phyloP scores from a whole-genome alignment of 1,140 invertebrate species.

The Berghia stephanieae region DNA sequence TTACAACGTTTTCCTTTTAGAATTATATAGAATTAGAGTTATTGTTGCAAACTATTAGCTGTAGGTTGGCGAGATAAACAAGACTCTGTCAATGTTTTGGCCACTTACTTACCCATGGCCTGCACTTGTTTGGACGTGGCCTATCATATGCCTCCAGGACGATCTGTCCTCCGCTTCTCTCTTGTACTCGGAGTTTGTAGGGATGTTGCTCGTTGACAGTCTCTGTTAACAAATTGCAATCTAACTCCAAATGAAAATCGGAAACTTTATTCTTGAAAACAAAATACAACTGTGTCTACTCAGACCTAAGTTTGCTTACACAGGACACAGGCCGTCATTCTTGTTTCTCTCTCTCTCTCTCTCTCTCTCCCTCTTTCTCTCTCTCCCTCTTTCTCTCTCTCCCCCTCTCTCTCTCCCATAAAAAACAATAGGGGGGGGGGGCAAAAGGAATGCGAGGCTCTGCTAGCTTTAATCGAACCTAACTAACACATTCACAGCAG shows the following conservation, averaged over 20 bases:
- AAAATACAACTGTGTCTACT: no score
- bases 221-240: not conserved
- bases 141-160: no score
- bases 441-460: no score
- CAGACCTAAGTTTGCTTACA: no score
- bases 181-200: not conserved
- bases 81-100: not conserved
- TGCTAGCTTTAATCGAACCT: no score
- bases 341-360: no score
- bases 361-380: not conserved
- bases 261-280: not conserved
- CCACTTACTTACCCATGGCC: not conserved
- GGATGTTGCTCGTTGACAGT: not conserved
- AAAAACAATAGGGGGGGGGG: no score
- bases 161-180: no score
- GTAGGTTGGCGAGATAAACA: not conserved
- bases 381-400: constrained; percentile 1
- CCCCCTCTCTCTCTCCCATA: not conserved
- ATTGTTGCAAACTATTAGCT: not conserved
- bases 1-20: not conserved
- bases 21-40: not conserved
- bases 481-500: no score
- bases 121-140: not conserved
- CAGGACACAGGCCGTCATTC: no score
- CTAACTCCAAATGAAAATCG: not conserved